Evolutionary conservation across 1,140 invertebrate genomes (phyloP), one percentile per base, ranked within the genome.

Genomic region (Cotesia typhae): DNA sequence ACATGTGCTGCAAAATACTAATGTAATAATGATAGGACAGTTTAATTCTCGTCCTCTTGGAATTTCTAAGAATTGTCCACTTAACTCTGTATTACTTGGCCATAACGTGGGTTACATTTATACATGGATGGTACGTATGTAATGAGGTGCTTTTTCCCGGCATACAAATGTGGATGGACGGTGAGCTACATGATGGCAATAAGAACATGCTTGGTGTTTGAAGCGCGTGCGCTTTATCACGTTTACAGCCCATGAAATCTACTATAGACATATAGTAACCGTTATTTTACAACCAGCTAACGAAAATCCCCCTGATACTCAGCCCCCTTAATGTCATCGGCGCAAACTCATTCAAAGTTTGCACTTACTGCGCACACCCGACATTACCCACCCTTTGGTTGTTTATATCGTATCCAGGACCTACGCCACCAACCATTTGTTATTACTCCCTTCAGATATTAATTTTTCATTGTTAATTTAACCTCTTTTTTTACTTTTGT

Each of bases 341-440:
- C 64, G 38, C 60, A 63, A 35, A 38, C 28, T 28, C 3, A 7
- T 37, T 14, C 28, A n/a, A 4, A 41, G 10, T 7, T 4, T 36
- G 14, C 36, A n/a, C 36, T 63, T 51, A 12, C 37, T 65, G 63
- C 41, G 63, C 51, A 53, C 66, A 51, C 17, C 66, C 35, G 41
- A 47, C 41, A 47, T 47, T 9, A 6, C 6, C 41, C 41, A 6
- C 6, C 41, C 41, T 10, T 47, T 47, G 28, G 28, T 2, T 28
- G 41, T 63, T 12, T 63, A 12, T 35, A 53, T 53, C 28, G 47
- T 10, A 20, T 51, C 66, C 66, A 53, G 52, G 66, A 67, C 66
- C 66, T 67, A 67, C 66, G 66, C 66, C 66, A 67, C 66, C 53
- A 51, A 52, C 36, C 35, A 12, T 51, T 67, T 55, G 66, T 53